A percentile compares a stretch with the other conserved stretches of the same genome.
Evolutionary conservation across 2,797 vertebrate genomes (phyloP).

Genomic region (Notamacropus eugenii): DNA sequence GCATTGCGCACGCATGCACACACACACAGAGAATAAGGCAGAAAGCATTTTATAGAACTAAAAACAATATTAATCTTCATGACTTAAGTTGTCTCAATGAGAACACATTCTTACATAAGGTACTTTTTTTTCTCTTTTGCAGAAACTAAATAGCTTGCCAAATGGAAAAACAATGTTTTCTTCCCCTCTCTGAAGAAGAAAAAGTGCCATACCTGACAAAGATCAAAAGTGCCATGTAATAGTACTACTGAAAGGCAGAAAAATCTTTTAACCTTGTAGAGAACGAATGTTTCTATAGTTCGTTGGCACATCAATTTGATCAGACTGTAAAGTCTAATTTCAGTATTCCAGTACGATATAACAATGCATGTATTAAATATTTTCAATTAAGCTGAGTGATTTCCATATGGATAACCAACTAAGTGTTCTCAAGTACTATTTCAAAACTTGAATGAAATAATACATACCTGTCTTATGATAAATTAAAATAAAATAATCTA

Average conservation of each 20-base stretch:
- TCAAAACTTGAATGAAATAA: not conserved
- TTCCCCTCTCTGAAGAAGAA: not conserved
- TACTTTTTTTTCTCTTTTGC: not conserved
- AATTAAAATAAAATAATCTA: not conserved
- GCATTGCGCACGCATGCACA: too few species aligned
- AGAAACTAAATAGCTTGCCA: not conserved
- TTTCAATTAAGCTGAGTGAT: not conserved
- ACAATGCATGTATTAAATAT: not conserved
- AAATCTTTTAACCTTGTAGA: not conserved
- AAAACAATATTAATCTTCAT: not conserved
- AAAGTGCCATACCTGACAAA: not conserved
- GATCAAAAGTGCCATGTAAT: not conserved
- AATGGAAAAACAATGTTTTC: not conserved
- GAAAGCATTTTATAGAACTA: not conserved
- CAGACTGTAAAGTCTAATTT: not conserved
- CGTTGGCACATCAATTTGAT: not conserved
- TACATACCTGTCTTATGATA: not conserved
- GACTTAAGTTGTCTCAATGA: not conserved
- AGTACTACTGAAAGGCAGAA: not conserved
- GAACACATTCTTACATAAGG: not conserved
- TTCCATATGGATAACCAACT: not conserved
- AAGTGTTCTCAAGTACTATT: not conserved
- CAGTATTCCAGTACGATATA: not conserved
- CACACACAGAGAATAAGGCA: not conserved
- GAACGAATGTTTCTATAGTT: not conserved